Percentiles rank a stretch among this genome's conserved stretches.
Evolutionary conservation across 2,888 invertebrate species (phyloP).

Genomic region (Lasioglossum lativentre): DNA sequence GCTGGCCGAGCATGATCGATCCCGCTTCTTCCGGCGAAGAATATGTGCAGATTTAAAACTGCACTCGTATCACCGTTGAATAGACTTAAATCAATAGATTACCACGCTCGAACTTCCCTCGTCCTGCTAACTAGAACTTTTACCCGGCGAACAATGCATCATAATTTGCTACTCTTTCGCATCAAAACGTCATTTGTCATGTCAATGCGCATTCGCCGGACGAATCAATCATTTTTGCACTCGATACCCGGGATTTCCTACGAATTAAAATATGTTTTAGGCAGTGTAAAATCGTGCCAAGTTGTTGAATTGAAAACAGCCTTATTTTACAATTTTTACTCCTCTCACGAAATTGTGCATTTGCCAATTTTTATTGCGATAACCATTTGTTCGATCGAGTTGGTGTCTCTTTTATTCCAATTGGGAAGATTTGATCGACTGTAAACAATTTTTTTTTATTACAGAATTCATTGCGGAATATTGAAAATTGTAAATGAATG

Average conservation of each 20-base stretch:
- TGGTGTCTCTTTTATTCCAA: background rate
- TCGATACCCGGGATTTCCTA: background rate
- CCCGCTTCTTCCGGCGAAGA: background rate
- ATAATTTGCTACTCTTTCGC: slow-evolving; percentile 2
- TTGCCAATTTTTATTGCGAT: background rate
- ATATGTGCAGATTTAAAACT: background rate
- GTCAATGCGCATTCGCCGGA: background rate
- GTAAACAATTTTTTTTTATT: background rate
- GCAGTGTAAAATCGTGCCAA: background rate
- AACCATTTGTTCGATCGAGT: background rate
- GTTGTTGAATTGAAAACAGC: background rate
- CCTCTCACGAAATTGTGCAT: background rate
- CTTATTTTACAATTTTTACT: background rate
- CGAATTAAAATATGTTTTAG: background rate
- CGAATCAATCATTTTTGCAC: background rate
- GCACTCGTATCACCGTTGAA: background rate
- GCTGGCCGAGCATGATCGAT: background rate
- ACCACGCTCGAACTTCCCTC: background rate
- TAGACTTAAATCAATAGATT: slow-evolving; percentile 1
- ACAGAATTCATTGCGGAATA: background rate
- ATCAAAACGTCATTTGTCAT: slow-evolving; percentile 17
- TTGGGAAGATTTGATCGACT: background rate
- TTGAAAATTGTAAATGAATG: background rate
- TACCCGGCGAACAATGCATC: background rate
- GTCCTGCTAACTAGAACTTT: background rate